phyloP scores from a whole-genome alignment of 2,113 vertebrate genomes.

The Meleagris gallopavo region DNA sequence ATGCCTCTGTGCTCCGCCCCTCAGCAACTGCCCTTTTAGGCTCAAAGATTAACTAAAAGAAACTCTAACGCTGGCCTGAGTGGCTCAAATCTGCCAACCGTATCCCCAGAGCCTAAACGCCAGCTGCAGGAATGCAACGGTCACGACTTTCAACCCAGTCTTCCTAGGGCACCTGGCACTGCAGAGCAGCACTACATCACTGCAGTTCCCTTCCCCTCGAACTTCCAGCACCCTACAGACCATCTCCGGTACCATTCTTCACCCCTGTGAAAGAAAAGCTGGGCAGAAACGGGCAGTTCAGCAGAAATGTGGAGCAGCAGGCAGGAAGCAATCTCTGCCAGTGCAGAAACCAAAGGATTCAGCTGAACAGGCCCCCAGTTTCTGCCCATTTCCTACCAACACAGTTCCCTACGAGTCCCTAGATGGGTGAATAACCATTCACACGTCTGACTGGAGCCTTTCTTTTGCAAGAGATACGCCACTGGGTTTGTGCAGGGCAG shows the following conservation, averaged over 20 bases:
- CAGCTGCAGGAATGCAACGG: neutral
- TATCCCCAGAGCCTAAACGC: neutral
- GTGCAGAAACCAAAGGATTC: neutral
- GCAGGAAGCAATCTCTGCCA: neutral
- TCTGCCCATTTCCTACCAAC: constrained; percentile 13
- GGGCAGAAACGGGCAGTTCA: neutral
- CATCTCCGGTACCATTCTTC: neutral
- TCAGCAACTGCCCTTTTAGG: neutral
- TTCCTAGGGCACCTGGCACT: neutral
- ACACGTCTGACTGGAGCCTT: constrained; percentile 41
- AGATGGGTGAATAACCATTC: constrained; percentile 51
- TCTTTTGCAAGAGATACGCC: neutral
- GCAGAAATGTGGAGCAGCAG: neutral
- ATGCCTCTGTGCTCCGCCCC: neutral
- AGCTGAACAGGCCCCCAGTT: neutral
- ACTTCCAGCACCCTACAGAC: neutral
- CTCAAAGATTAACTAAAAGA: neutral
- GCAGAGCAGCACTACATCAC: neutral
- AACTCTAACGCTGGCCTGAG: neutral
- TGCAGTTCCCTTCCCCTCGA: neutral
- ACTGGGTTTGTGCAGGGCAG: constrained; percentile 22
- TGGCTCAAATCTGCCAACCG: neutral
- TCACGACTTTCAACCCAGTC: neutral
- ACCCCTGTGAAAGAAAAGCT: neutral
- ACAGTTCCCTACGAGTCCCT: neutral